phyloP scores from a whole-genome alignment of 1,140 invertebrate genomes.

The Aphidius gifuensis region DNA sequence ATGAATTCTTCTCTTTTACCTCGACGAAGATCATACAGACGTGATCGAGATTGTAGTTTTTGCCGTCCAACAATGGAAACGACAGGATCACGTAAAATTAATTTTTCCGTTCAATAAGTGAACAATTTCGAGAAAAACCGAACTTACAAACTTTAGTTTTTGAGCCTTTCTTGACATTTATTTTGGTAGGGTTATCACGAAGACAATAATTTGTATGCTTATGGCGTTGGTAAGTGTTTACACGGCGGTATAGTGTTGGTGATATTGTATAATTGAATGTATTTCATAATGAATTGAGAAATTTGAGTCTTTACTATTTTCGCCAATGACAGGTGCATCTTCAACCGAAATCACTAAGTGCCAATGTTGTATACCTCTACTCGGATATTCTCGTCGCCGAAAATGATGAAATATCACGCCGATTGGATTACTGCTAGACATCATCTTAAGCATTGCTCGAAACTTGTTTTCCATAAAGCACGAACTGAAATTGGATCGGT shows the following conservation, averaged over 20 bases:
- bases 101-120: conserved; percentile 32
- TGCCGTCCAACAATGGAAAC: too few relatives aligned
- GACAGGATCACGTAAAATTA: too few relatives aligned
- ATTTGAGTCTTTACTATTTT: conserved; percentile 26
- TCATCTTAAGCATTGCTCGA: conserved; percentile 39
- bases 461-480: conserved; percentile 41
- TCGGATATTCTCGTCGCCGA: conserved; percentile 34
- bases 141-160: conserved; percentile 31
- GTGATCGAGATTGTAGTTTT: too few relatives aligned
- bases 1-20: too few relatives aligned
- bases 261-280: conserved; percentile 28
- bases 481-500: conserved; percentile 36
- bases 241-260: conserved; percentile 26
- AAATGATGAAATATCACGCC: conserved; percentile 31
- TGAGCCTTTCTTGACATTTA: conserved; percentile 6
- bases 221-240: conserved; percentile 26
- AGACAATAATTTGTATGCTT: conserved; percentile 14
- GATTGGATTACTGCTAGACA: conserved; percentile 30
- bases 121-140: conserved; percentile 31
- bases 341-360: conserved; percentile 36
- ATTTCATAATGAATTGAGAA: conserved; percentile 35
- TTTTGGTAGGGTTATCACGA: conserved; percentile 4
- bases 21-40: too few relatives aligned
- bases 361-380: conserved; percentile 32
- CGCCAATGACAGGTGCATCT: conserved; percentile 29